Base-by-base conservation (phyloP, 1,140 invertebrate genomes). In the Helicorthomorpha holstii region DNA sequence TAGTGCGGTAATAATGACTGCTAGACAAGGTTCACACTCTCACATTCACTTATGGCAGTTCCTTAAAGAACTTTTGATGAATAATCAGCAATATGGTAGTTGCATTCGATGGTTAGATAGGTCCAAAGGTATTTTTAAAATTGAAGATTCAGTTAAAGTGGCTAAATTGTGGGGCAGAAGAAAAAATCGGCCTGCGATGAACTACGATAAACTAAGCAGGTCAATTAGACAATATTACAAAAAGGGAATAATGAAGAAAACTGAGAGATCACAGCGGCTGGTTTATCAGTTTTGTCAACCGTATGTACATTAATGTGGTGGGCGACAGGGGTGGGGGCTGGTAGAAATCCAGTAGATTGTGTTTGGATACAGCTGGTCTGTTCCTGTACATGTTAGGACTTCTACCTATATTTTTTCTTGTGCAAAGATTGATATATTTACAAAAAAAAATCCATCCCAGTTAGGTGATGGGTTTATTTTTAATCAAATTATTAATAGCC, bases 11-110 rank as follows among this genome's bases (percentile, higher is more conserved):
- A 12, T 27, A 21, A 50, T 21, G 0, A 49, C 21, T 1, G 25
- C 10, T 21, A 29, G 1, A 48, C 45, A 27, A 27, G 50, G 23
- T 25, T 47, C 57, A 22, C 51, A 38, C 41, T 82, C 86, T 0
- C 89, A 94, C 63, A 98, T 98, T 58, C 93, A 98, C 63, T 73
- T 99, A n/a, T 98, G 94, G 94, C 92, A 98, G 68, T 99, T 99
- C 69, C 73, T 99, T 16, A 95, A 96, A 63, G 94, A 98, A 68
- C 75, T 99, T 12, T 73, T 99, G 0, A 76, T 82, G 4, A 80
- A 87, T 27, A 84, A 90, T 0, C 80, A 87, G 46, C 66, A 81
- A 1, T 85, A 95, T 64, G 86, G 86, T 1, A 83, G 83, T 0
- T 95, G 89, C 63, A 98, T 98, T 61, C 80, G 92, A 56, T 99